Percentiles rank a stretch among this genome's conserved stretches.
phyloP scores from a whole-genome alignment of 2,113 vertebrate genomes.

The Tapirus terrestris region DNA sequence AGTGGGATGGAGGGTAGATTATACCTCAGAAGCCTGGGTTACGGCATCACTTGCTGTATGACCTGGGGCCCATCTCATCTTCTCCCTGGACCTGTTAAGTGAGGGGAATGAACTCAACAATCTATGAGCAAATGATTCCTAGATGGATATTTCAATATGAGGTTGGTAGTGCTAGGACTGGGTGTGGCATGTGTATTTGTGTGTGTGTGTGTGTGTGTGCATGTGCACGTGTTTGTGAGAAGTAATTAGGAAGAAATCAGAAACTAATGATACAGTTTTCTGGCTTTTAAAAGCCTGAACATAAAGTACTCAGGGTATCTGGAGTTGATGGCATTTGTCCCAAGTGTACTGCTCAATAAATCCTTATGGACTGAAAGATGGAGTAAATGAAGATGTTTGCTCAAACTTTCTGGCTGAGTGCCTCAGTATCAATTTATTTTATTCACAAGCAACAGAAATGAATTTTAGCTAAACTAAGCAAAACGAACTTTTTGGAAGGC shows the following conservation, averaged over 20 bases:
- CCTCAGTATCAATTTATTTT: not conserved
- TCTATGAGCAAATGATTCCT: not conserved
- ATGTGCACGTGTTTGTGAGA: not conserved
- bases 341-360: not conserved
- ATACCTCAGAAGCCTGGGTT: not conserved
- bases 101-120: not conserved
- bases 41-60: not conserved
- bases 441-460: not conserved
- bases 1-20: no score
- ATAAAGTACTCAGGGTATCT: not conserved
- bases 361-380: not conserved
- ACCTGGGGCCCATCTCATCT: not conserved
- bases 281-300: not conserved
- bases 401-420: not conserved
- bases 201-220: no score
- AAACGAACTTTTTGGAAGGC: not conserved
- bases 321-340: not conserved
- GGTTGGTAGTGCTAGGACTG: not conserved
- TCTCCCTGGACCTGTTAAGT: not conserved
- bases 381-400: not conserved
- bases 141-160: not conserved
- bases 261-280: not conserved
- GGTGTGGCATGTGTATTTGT: fast-evolving
- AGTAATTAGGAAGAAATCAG: not conserved
- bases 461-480: not conserved